Base-by-base conservation (phyloP, 2,888 invertebrate genomes). In the Dendrolimus houi region DNA sequence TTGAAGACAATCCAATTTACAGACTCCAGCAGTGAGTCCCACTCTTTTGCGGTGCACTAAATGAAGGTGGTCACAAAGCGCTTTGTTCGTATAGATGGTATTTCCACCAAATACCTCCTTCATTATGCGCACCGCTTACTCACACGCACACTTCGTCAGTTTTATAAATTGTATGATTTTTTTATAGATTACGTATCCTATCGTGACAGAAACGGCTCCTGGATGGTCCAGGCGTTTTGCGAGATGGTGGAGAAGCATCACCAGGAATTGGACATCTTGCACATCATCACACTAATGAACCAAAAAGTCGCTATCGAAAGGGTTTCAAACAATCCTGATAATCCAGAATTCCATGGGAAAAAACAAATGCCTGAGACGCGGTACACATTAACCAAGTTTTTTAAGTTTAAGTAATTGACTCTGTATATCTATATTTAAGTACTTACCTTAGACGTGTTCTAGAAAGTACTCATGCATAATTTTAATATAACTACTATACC, bases 221-320 rank as follows among this genome's bases (percentile, higher is more conserved):
- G 60, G 61, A 41, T 66, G 58, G 61, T 66, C 57, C 61, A 62
- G 57, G 57, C 55, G 12, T 55, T 66, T 12, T 66, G 66, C 41
- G 56, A 59, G 42, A 57, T 64, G 10, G 12, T 64, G 53, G 54
- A 58, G 9, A 47, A 57, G 7, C 13, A 61, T 12, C 58, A 61
- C n/a, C 1, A 40, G 1, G 9, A 14, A 0, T 12, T 40, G 41
- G 61, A 66, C 41, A 14, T 66, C 17, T 17, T 61, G 1, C 60
- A 60, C 9, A 55, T 64, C 55, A 52, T 59, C 56, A 60, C 60
- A 0, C 52, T 63, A 0, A 55, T 66, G 42, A 58, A 64, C 56
- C 52, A 47, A 47, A 47, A 47, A 12, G 47, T 47, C 12, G 47
- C 47, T 10, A 10, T 10, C 47, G 47, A 8, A 1, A 47, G 12